These are phyloP conservation scores for Rhodinocichla rosea DNA, from an alignment of 2,113 vertebrate genomes.

Conservation along the genomic window DNA sequence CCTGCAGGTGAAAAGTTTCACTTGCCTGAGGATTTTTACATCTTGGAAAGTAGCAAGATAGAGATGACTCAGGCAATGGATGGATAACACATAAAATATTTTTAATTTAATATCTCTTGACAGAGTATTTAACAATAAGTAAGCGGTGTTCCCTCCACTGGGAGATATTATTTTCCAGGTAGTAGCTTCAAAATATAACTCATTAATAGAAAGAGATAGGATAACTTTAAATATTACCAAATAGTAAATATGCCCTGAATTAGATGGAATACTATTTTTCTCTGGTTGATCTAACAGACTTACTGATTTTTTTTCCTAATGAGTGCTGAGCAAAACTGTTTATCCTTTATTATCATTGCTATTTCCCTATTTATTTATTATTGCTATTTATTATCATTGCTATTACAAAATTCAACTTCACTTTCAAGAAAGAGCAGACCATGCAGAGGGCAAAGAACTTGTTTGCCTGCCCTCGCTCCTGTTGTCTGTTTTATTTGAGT, in stretches of 20 bases:
- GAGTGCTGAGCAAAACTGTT: neutral
- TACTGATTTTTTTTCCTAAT: neutral
- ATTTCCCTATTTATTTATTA: neutral
- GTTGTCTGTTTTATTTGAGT: neutral
- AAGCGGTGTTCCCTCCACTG: neutral
- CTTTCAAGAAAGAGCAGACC: neutral
- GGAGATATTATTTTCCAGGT: neutral
- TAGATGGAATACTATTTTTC: neutral
- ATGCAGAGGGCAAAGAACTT: neutral
- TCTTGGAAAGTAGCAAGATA: neutral
- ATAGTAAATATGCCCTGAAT: neutral
- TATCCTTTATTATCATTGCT: neutral
- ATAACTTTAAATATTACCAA: neutral
- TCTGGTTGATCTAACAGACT: neutral
- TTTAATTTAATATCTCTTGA: neutral
- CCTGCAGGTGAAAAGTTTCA: neutral
- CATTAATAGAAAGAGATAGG: neutral
- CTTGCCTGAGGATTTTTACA: neutral
- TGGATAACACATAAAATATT: neutral
- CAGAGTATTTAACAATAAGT: neutral
- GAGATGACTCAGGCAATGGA: neutral
- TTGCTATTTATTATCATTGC: neutral
- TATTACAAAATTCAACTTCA: neutral
- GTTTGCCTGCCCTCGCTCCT: neutral
- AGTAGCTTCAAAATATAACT: neutral